Conservation (phyloP, 2,113 vertebrate genomes). For the Tychaedon coryphoeus region DNA sequence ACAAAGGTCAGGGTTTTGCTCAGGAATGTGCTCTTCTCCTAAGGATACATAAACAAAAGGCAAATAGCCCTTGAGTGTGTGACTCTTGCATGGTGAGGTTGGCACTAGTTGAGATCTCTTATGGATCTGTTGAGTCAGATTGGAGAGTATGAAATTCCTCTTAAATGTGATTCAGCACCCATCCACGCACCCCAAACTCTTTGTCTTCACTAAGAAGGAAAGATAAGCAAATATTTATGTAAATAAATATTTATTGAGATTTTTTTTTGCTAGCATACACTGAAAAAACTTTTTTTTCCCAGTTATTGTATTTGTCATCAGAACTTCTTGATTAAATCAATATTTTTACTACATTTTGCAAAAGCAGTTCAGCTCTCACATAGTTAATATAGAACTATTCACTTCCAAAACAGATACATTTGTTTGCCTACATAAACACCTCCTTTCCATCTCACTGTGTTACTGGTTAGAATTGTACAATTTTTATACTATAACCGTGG, state of each 20-base stretch:
- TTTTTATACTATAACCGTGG: neutral
- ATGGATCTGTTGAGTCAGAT: neutral
- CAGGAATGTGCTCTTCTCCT: neutral
- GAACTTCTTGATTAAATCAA: neutral
- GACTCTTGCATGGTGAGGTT: neutral
- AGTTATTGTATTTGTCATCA: neutral
- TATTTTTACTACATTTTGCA: neutral
- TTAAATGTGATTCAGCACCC: neutral
- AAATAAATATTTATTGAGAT: neutral
- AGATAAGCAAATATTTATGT: neutral
- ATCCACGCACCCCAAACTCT: neutral
- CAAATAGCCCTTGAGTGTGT: neutral
- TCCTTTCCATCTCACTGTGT: neutral
- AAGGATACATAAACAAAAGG: neutral
- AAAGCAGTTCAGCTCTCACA: neutral
- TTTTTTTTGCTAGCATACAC: neutral
- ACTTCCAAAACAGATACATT: neutral
- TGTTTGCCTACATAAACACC: neutral
- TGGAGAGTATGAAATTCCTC: neutral
- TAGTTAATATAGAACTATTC: neutral
- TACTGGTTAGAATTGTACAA: neutral
- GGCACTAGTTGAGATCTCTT: neutral
- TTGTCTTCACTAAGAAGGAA: neutral
- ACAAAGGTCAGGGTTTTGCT: neutral
- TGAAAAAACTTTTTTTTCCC: neutral